Base-by-base conservation (phyloP, 2,113 vertebrate genomes). In the Crotalus tigris region DNA sequence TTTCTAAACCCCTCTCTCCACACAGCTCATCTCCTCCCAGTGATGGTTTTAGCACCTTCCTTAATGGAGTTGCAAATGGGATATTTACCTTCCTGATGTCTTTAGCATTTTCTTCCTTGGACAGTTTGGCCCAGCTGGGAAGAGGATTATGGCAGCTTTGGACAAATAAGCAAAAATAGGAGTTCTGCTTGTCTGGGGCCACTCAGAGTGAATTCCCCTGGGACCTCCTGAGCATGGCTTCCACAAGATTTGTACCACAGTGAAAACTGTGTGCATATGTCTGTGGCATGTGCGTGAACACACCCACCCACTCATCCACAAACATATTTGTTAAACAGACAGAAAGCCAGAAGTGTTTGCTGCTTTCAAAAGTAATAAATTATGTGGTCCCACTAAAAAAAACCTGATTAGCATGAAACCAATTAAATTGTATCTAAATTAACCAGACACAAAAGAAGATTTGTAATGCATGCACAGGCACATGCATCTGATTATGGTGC, bases 41-140 rank as follows among this genome's bases (percentile, higher is more conserved):
- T 93, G 95, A 93, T 55, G 4, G 90, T 89, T 89, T 96, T 94
- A 53, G 44, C 95, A 59, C 96, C 95, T 96, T 90, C 87, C 39
- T 94, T 90, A 94, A 96, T 1, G n/a, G 64, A 29, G 33, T 19
- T 10, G 93, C 94, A 0, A 97, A 96, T 39, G 95, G 92, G 88
- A 64, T 94, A 93, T 90, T 51, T 51, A 93, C 91, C 1, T 24
- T 55, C 91, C 91, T 91, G 92, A 0, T 86, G 87, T 85, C 90
- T 94, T 94, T 95, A 95, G 94, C 95, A 86, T 61, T 86, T 91
- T 57, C 59, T 59, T 29, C 86, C 59, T 86, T 81, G 90, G 90
- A 91, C 87, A 94, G 88, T 87, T 92, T 94, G 91, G 58, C 59
- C 59, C 23, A 2, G 19, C 89, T 8, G 91, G 17, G 59, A 94